Conservation (phyloP, 1,140 invertebrate genomes). For the Solen grandis region DNA sequence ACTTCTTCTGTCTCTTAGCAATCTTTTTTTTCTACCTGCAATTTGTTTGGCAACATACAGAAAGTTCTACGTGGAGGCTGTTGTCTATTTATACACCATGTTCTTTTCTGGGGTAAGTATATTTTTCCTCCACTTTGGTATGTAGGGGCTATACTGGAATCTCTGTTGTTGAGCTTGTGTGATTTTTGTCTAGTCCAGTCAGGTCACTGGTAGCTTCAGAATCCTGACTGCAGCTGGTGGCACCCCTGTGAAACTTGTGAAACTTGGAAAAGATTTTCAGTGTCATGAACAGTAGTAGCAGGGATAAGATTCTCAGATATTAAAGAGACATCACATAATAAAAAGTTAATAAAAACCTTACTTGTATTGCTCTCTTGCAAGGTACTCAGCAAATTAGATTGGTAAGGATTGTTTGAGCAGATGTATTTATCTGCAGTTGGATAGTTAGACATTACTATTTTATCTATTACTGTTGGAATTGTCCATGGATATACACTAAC, state of each 20-base stretch:
- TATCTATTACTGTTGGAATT: no score
- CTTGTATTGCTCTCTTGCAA: no score
- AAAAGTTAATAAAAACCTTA: no score
- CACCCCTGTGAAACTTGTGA: not conserved
- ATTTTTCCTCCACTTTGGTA: not conserved
- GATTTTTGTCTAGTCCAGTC: not conserved
- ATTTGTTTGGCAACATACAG: slow-evolving; percentile 88
- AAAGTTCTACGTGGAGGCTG: slow-evolving; percentile 89
- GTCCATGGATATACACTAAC: no score
- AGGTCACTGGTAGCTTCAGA: not conserved
- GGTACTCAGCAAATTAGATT: no score
- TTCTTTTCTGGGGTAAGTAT: slow-evolving; percentile 88
- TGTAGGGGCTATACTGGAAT: not conserved
- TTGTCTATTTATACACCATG: slow-evolving; percentile 92
- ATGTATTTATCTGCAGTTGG: no score
- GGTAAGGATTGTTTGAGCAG: no score
- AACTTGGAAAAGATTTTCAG: not conserved
- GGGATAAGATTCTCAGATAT: no score
- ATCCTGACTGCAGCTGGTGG: not conserved
- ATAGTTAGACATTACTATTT: no score
- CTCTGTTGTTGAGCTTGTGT: not conserved
- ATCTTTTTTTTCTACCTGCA: slow-evolving; percentile 90
- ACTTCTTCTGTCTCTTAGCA: slow-evolving; percentile 91
- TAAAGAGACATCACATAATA: no score
- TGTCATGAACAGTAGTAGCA: not conserved